Percentiles rank a stretch among this genome's conserved stretches.
These are phyloP conservation scores for Naja naja DNA, from an alignment of 2,113 vertebrate species.

Conservation along the genomic window DNA sequence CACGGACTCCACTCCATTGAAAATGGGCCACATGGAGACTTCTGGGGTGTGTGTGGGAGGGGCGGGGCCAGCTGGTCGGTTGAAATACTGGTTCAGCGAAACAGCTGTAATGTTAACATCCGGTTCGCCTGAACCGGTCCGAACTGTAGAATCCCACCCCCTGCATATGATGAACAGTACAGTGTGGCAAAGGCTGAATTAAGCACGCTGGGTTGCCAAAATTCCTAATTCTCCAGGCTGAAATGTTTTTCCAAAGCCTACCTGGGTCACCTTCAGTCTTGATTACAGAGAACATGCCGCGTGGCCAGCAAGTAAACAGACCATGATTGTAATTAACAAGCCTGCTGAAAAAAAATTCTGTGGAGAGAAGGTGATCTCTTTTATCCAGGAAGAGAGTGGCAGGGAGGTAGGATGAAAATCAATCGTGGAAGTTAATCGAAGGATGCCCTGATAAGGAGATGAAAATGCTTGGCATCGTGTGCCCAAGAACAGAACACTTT, in stretches of 20 bases:
- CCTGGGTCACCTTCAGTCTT: constrained; percentile 34
- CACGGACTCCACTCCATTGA: no score
- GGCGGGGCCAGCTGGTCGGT: no score
- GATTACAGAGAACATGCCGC: constrained; percentile 32
- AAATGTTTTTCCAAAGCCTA: background rate
- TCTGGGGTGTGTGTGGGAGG: no score
- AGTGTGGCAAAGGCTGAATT: background rate
- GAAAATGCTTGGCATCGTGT: background rate
- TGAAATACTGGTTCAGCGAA: no score
- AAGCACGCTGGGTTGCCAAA: background rate
- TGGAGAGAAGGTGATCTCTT: constrained; percentile 26
- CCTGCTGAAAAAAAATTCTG: constrained; percentile 25
- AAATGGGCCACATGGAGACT: no score
- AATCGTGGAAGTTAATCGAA: constrained; percentile 33
- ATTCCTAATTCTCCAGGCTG: background rate
- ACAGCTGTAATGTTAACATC: no score
- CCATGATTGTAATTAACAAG: constrained; percentile 51
- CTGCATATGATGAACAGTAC: background rate
- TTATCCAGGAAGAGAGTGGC: background rate
- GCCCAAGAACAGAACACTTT: constrained; percentile 22
- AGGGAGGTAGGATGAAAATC: background rate
- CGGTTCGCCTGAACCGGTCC: no score
- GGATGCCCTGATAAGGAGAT: constrained; percentile 30
- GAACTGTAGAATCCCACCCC: no score
- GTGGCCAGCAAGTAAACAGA: constrained; percentile 43